Evolutionary conservation across 2,797 vertebrate genomes (phyloP).

Genomic region (Carcharodon carcharias): DNA sequence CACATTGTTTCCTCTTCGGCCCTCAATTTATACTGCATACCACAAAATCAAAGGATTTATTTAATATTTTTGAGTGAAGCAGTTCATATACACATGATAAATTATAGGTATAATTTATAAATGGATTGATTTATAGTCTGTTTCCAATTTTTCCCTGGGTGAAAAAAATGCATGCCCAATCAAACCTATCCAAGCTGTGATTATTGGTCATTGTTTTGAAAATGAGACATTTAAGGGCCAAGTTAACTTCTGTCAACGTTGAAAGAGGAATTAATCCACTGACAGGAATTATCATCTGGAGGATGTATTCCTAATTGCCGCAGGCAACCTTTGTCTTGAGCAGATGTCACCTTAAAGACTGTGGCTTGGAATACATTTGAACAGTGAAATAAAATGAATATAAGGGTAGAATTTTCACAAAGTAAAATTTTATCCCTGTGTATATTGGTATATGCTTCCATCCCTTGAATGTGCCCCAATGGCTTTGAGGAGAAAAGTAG

Average conservation of each 20-base stretch:
- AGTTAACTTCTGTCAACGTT: background rate
- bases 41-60: background rate
- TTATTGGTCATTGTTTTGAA: background rate
- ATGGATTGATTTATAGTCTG: background rate
- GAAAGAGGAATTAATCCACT: background rate
- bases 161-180: background rate
- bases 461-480: constrained; percentile 16
- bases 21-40: background rate
- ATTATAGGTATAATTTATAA: background rate
- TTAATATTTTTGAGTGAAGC: background rate
- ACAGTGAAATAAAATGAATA: background rate
- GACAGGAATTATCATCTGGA: background rate
- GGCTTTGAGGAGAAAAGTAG: background rate
- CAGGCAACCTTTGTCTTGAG: background rate
- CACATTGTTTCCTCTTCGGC: background rate
- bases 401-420: background rate
- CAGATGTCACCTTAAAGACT: background rate
- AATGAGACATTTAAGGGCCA: background rate
- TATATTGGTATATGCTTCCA: background rate
- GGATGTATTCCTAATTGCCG: background rate
- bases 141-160: background rate
- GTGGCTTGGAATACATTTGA: background rate
- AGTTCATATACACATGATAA: background rate
- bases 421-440: background rate
- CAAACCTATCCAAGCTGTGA: background rate